Evolutionary conservation across 2,113 vertebrate genomes (phyloP), one percentile per base, ranked within the genome.

Genomic region (Psittacula cyanocephala): DNA sequence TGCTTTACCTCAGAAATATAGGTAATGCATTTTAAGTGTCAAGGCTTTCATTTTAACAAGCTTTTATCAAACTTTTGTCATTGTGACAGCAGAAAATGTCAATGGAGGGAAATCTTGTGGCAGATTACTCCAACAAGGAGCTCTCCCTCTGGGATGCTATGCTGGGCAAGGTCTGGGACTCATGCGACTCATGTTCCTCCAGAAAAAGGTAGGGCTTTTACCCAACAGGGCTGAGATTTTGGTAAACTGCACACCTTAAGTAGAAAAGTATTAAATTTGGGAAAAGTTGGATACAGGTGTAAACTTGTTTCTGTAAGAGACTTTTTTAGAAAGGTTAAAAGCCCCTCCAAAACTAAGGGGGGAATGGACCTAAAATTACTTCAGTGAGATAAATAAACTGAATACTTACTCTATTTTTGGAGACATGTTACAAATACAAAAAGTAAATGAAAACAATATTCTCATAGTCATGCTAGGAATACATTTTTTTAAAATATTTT

Each of bases 301-400:
- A 84, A 91, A 67, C 13, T 27, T 77, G 3, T 9, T 81, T 74
- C 19, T 52, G 18, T 55, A 52, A 19, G 5, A 77, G 6, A 71
- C 3, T 11, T 72, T 72, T 59, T 69, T 19, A 53, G 29, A 69
- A 77, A 84, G 7, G 3, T 62, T 44, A 27, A 59, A 50, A 53
- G 65, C 13, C 31, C 3, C 7, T 44, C 0, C 0, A 27, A 74
- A 65, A 67, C 5, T 41, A 15, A n/a, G 19, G 2, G 17, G 3
- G 7, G 10, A 69, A 60, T 50, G 11, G 22, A 94, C 12, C 10
- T 74, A 43, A 77, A 86, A 6, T 15, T 28, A 57, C 12, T 78
- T 29, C 14, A 65, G 6, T 64, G 25, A 6, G 11, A 46, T 18
- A 88, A 82, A 63, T 41, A 71, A 87, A 75, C 8, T 70, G 29